Evolutionary conservation across 1,140 invertebrate species (phyloP).

Genomic region (Arctopsyche grandis): DNA sequence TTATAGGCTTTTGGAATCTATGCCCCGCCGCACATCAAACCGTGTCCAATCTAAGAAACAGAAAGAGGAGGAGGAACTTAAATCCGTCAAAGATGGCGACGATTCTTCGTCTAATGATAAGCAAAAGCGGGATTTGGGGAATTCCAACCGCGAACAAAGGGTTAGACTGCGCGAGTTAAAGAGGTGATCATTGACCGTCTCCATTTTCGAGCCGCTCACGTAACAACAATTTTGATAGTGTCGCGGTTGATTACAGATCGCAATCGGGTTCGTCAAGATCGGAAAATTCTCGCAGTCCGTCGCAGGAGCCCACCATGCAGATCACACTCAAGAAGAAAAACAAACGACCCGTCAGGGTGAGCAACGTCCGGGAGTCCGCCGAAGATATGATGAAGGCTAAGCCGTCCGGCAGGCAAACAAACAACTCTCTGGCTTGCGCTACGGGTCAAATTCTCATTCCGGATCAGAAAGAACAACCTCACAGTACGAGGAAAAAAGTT

Average conservation of each 20-base stretch:
- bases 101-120: neutral
- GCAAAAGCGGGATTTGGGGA: constrained; percentile 48
- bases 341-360: neutral
- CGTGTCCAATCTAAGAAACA: constrained; percentile 67
- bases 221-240: neutral
- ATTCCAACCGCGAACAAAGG: constrained; percentile 59
- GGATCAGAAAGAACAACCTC: constrained; percentile 61
- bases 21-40: constrained; percentile 68
- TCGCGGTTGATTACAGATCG: constrained; percentile 45
- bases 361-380: neutral
- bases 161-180: constrained; percentile 60
- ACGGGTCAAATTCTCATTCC: constrained; percentile 85
- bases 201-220: neutral
- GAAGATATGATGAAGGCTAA: constrained; percentile 56
- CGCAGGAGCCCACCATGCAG: neutral
- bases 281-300: constrained; percentile 38
- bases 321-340: constrained; percentile 29
- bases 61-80: constrained; percentile 62
- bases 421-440: constrained; percentile 85
- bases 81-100: constrained; percentile 29
- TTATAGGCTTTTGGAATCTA: constrained; percentile 67
- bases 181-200: constrained; percentile 54
- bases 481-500: constrained; percentile 68
- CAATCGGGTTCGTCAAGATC: constrained; percentile 44
- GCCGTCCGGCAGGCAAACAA: constrained; percentile 80